These are phyloP conservation scores for Ormyrus nitidulus DNA, from an alignment of 2,888 invertebrate species.

Conservation along the genomic window DNA sequence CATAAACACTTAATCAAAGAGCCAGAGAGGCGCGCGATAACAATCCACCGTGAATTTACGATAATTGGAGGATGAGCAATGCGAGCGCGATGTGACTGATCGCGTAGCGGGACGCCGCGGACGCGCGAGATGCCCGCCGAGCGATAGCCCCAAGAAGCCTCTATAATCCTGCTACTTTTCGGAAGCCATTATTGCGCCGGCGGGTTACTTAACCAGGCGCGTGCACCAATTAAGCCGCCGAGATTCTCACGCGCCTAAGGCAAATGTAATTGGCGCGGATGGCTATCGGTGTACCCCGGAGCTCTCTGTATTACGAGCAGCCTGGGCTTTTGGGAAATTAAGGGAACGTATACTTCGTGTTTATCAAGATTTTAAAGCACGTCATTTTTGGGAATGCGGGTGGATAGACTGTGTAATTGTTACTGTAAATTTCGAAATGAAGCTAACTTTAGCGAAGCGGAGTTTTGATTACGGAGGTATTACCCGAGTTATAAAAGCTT, in stretches of 20 bases:
- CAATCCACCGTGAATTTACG: conserved; percentile 40
- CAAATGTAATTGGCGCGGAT: too few relatives aligned
- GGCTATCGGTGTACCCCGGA: too few relatives aligned
- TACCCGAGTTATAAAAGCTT: too few relatives aligned
- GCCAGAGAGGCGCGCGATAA: neutral
- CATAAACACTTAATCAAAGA: conserved; percentile 33
- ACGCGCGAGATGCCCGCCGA: conserved; percentile 26
- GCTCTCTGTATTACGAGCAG: too few relatives aligned
- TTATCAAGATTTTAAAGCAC: too few relatives aligned
- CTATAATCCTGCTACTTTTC: conserved; percentile 29
- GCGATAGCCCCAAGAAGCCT: neutral
- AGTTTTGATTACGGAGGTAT: too few relatives aligned
- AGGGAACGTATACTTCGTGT: too few relatives aligned
- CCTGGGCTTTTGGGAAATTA: too few relatives aligned
- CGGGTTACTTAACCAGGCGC: neutral
- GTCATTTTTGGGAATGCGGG: too few relatives aligned
- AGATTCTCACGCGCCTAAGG: neutral
- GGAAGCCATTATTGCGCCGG: conserved; percentile 18
- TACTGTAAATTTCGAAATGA: too few relatives aligned
- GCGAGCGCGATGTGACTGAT: neutral
- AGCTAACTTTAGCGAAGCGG: too few relatives aligned
- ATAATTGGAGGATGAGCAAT: conserved; percentile 40
- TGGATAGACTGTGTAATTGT: too few relatives aligned
- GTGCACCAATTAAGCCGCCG: neutral
- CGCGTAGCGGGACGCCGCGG: conserved; percentile 26